Evolutionary conservation across 2,888 invertebrate genomes (phyloP).

Genomic region (Synergus umbraculus): DNA sequence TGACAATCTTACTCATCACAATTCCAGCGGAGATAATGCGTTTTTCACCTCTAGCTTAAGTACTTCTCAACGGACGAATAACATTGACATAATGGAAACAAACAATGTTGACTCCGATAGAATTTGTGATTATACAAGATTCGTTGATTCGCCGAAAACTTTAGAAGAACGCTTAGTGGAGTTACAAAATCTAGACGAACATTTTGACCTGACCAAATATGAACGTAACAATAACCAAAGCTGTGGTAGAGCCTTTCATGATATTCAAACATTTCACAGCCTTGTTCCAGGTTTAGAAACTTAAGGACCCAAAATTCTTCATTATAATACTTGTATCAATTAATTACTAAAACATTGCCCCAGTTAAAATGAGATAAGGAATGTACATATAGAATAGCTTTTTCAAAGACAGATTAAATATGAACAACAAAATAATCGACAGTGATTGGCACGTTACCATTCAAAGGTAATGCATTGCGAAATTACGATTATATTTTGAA

Average conservation of each 20-base stretch:
- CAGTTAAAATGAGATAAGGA: neutral
- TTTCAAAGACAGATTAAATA: neutral
- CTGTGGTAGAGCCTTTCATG: slow-evolving; percentile 73
- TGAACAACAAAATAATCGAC: neutral
- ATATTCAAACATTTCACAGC: slow-evolving; percentile 74
- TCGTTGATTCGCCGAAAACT: slow-evolving; percentile 68
- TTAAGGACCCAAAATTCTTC: slow-evolving; percentile 57
- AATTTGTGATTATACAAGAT: slow-evolving; percentile 66
- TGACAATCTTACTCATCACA: neutral
- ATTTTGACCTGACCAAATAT: slow-evolving; percentile 70
- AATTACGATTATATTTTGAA: too few relatives aligned
- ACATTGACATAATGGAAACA: slow-evolving; percentile 64
- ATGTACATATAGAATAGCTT: neutral
- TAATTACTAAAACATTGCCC: slow-evolving; percentile 9
- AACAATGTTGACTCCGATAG: slow-evolving; percentile 56
- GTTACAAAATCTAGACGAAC: slow-evolving; percentile 70
- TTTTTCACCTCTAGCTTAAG: neutral
- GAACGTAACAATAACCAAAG: slow-evolving; percentile 73
- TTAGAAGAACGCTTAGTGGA: slow-evolving; percentile 71
- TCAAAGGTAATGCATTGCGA: too few relatives aligned
- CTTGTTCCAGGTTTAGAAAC: slow-evolving; percentile 74
- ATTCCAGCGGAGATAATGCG: neutral
- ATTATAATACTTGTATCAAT: slow-evolving; percentile 23
- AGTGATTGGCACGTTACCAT: neutral
- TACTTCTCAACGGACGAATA: slow-evolving; percentile 45